These are phyloP conservation scores for Polietes domitor DNA, from an alignment of 2,888 invertebrate species.

Conservation along the genomic window DNA sequence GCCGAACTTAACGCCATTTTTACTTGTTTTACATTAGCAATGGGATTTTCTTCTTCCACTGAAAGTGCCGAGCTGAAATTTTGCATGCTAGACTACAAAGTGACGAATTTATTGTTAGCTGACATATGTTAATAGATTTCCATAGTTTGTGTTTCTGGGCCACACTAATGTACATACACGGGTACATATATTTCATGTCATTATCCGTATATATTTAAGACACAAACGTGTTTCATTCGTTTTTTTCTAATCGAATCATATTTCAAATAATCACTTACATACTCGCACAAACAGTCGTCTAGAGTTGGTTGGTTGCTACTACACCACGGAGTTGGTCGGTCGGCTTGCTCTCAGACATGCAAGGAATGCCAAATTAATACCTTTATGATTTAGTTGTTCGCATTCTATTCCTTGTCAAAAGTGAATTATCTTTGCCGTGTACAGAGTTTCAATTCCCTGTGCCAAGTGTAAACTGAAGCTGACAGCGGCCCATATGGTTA, in stretches of 20 bases:
- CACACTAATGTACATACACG: too few relatives aligned
- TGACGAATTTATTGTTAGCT: too few relatives aligned
- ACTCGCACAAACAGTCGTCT: background rate
- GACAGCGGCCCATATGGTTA: conserved; percentile 27
- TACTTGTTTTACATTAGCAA: too few relatives aligned
- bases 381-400: conserved; percentile 24
- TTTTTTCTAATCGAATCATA: background rate
- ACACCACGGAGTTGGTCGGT: background rate
- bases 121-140: too few relatives aligned
- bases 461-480: background rate
- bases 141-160: too few relatives aligned
- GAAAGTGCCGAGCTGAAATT: too few relatives aligned
- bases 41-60: too few relatives aligned
- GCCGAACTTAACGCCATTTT: too few relatives aligned
- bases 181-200: too few relatives aligned
- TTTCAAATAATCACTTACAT: conserved; percentile 15
- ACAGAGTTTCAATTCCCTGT: conserved; percentile 13
- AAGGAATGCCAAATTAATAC: conserved; percentile 36
- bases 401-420: conserved; percentile 22
- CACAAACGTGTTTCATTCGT: too few relatives aligned
- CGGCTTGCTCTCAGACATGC: conserved; percentile 15
- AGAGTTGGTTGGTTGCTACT: background rate
- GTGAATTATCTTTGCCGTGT: conserved; percentile 40
- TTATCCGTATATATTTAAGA: too few relatives aligned
- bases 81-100: too few relatives aligned